Evolutionary conservation across 2,888 invertebrate species (phyloP).

Genomic region (Eupithecia subumbrata): DNA sequence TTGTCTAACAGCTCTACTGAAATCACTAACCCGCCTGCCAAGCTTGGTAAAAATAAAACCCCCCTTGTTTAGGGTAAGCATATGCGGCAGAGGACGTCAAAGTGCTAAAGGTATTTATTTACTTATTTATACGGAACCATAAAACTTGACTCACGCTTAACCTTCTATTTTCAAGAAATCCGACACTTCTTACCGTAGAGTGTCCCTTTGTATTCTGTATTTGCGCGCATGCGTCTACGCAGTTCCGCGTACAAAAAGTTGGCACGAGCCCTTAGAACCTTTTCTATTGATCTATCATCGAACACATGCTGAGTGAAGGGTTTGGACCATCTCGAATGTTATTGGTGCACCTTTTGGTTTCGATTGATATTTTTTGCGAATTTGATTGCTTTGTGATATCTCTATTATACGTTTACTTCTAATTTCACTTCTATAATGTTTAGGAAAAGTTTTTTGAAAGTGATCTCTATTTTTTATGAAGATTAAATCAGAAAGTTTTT

Average conservation of each 20-base stretch:
- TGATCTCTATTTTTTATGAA: not conserved
- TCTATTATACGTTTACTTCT: not conserved
- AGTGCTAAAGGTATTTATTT: too few species aligned
- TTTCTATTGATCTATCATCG: constrained; percentile 25
- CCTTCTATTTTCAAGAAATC: constrained; percentile 71
- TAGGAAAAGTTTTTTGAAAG: too few species aligned
- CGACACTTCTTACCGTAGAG: constrained; percentile 78
- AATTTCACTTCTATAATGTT: too few species aligned
- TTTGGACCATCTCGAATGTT: constrained; percentile 12
- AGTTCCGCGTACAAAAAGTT: constrained; percentile 70
- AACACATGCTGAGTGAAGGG: constrained; percentile 15
- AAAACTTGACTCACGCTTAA: constrained; percentile 13
- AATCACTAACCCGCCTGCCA: too few species aligned
- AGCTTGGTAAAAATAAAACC: too few species aligned
- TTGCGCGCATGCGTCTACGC: constrained; percentile 53
- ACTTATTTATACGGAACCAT: constrained; percentile 19
- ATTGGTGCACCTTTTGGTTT: constrained; percentile 41
- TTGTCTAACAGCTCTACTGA: too few species aligned
- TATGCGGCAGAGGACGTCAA: too few species aligned
- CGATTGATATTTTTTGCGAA: constrained; percentile 12
- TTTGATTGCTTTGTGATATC: not conserved
- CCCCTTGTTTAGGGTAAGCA: too few species aligned
- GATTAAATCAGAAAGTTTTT: not conserved
- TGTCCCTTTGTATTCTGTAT: constrained; percentile 53
- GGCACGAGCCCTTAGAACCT: constrained; percentile 69